These are phyloP conservation scores for Andrena marginata DNA, from an alignment of 2,888 invertebrate species.

Conservation along the genomic window DNA sequence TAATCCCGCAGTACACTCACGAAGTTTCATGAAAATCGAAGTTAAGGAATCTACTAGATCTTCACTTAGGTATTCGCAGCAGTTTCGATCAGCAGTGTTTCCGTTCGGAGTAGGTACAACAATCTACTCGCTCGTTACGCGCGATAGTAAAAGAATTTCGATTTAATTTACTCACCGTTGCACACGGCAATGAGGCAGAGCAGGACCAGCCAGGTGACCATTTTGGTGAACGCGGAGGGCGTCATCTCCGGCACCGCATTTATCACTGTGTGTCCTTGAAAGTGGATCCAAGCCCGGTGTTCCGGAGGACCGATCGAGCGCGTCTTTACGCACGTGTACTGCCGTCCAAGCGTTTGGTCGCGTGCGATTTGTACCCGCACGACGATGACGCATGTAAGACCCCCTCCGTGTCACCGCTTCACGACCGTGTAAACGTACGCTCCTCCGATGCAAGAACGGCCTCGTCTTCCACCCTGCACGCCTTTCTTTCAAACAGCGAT, in stretches of 20 bases:
- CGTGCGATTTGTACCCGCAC: constrained; percentile 70
- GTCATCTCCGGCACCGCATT: constrained; percentile 73
- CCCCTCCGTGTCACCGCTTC: constrained; percentile 55
- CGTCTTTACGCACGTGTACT: constrained; percentile 71
- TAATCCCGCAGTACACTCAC: too few relatives aligned
- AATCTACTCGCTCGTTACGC: neutral
- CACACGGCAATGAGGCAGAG: constrained; percentile 66
- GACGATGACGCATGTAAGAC: constrained; percentile 72
- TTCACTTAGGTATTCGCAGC: too few relatives aligned
- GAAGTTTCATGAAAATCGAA: too few relatives aligned
- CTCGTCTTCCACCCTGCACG: constrained; percentile 39
- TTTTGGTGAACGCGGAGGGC: constrained; percentile 72
- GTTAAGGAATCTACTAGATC: too few relatives aligned
- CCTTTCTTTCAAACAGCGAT: neutral
- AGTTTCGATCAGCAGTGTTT: too few relatives aligned
- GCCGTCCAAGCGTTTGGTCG: constrained; percentile 65
- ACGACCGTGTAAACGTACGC: constrained; percentile 46
- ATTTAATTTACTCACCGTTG: constrained; percentile 67
- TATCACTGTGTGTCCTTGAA: constrained; percentile 62
- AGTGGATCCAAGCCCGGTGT: constrained; percentile 42
- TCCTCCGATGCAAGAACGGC: constrained; percentile 29
- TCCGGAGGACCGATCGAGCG: constrained; percentile 47
- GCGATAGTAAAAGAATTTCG: neutral
- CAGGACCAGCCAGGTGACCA: constrained; percentile 70
- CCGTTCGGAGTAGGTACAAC: too few relatives aligned